These are phyloP conservation scores for Synergus umbraculus DNA, from an alignment of 2,888 invertebrate species.

Conservation along the genomic window DNA sequence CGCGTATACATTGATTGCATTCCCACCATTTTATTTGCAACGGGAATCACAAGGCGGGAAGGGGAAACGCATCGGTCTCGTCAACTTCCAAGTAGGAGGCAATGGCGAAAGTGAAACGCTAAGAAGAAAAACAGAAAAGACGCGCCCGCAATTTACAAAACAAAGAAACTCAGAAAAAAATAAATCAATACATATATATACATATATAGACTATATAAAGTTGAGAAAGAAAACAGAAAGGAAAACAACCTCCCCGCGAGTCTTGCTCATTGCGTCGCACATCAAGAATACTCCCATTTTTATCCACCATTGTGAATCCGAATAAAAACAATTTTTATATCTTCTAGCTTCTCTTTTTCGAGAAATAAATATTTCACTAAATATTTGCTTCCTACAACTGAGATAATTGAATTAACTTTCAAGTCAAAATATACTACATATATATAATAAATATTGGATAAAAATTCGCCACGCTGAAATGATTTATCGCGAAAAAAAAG, in stretches of 20 bases:
- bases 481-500: background rate
- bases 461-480: no score
- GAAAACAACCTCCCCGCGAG: background rate
- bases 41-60: constrained; percentile 6
- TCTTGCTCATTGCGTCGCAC: background rate
- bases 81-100: constrained; percentile 24
- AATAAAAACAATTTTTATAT: background rate
- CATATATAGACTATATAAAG: background rate
- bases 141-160: background rate
- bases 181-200: background rate
- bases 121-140: constrained; percentile 5
- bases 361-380: background rate
- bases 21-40: constrained; percentile 61
- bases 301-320: background rate
- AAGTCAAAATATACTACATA: no score
- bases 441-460: no score
- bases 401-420: no score
- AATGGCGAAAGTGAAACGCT: constrained; percentile 33
- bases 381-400: no score
- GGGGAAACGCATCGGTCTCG: constrained; percentile 10
- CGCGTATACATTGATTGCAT: constrained; percentile 64
- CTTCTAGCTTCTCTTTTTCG: background rate
- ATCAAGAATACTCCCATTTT: background rate
- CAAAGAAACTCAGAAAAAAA: constrained; percentile 38
- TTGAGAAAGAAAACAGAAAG: background rate